These are phyloP conservation scores for Pterois miles DNA, from an alignment of 2,797 vertebrate genomes.

Conservation along the genomic window DNA sequence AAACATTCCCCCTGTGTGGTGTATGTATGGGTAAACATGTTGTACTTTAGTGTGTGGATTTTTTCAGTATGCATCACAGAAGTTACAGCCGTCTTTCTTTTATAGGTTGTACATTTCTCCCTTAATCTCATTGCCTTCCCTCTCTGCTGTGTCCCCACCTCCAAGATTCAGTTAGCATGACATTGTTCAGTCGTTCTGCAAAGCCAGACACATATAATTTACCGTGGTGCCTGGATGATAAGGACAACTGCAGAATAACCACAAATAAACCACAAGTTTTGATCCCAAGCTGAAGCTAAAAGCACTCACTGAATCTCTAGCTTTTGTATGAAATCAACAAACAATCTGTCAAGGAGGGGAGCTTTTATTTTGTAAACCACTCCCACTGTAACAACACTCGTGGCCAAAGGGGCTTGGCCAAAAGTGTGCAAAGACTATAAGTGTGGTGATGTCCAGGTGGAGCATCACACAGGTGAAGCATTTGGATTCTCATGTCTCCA, in stretches of 20 bases:
- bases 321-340: neutral
- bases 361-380: conserved; percentile 27
- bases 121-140: neutral
- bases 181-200: neutral
- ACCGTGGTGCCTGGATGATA: conserved; percentile 1
- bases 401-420: conserved; percentile 41
- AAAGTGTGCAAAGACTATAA: conserved; percentile 49
- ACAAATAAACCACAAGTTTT: conserved; percentile 16
- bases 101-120: neutral
- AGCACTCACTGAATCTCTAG: neutral
- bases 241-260: conserved; percentile 17
- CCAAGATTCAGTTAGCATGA: neutral
- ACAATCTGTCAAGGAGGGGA: neutral
- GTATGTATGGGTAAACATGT: neutral
- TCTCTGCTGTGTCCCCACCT: neutral
- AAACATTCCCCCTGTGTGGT: neutral
- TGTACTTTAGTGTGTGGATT: neutral
- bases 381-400: conserved; percentile 19
- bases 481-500: conserved; percentile 30
- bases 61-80: neutral
- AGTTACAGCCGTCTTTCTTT: neutral
- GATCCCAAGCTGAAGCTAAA: neutral
- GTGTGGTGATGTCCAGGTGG: conserved; percentile 38
- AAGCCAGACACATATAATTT: neutral
- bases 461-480: conserved; percentile 65